These are phyloP conservation scores for Poeciliopsis gracilis DNA, from an alignment of 2,797 vertebrate genomes.

Conservation along the genomic window DNA sequence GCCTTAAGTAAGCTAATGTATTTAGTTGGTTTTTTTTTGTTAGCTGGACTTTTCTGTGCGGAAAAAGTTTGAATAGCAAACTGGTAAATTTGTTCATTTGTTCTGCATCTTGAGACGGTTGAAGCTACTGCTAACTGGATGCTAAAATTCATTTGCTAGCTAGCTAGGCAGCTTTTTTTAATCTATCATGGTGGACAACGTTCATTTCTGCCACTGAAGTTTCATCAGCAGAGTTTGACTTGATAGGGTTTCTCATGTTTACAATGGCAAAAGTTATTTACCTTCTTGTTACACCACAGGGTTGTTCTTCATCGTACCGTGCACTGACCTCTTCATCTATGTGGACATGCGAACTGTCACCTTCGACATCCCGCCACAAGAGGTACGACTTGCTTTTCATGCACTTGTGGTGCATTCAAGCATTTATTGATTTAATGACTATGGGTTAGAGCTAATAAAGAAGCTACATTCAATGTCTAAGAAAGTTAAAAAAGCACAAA, in stretches of 20 bases:
- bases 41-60: no score
- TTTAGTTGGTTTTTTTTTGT: no score
- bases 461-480: not conserved
- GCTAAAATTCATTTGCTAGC: no score
- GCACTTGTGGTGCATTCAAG: not conserved
- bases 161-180: no score
- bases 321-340: conserved; percentile 95
- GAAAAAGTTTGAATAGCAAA: no score
- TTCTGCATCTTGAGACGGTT: no score
- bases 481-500: not conserved
- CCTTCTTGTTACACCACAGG: conserved; percentile 78
- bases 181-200: no score
- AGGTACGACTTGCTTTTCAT: conserved; percentile 77
- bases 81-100: no score
- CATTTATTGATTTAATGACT: not conserved
- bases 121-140: no score
- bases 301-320: conserved; percentile 93
- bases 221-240: conserved; percentile 54
- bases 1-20: no score
- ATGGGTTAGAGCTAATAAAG: not conserved
- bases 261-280: conserved; percentile 48
- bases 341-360: conserved; percentile 98
- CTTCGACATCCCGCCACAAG: conserved; percentile 96
- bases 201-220: conserved; percentile 21
- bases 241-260: conserved; percentile 62